These are phyloP conservation scores for Petroica traversi DNA, from an alignment of 2,113 vertebrate genomes.

Conservation along the genomic window DNA sequence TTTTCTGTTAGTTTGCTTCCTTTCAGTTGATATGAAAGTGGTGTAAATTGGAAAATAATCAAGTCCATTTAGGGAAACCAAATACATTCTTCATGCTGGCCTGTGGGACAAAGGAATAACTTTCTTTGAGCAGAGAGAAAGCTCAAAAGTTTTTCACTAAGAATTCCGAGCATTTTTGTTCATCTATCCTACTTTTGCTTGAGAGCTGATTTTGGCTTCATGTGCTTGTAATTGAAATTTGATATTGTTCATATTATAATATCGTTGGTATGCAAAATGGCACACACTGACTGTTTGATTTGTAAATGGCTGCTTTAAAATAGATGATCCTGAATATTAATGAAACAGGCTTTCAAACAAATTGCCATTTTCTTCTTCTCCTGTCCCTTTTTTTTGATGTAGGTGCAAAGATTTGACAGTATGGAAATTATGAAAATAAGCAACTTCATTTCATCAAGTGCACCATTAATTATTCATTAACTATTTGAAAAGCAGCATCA, in stretches of 20 bases:
- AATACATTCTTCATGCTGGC: neutral
- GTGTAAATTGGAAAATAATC: neutral
- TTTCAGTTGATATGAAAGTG: neutral
- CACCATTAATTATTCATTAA: constrained; percentile 18
- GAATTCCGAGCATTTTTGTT: neutral
- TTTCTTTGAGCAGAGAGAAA: neutral
- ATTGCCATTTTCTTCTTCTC: constrained; percentile 16
- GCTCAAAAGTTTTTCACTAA: neutral
- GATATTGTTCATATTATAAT: constrained; percentile 34
- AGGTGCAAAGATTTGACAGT: neutral
- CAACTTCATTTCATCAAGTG: neutral
- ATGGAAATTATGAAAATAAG: constrained; percentile 31
- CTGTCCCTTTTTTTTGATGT: neutral
- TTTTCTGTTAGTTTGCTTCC: neutral
- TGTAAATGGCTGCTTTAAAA: constrained; percentile 24
- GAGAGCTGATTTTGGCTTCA: neutral
- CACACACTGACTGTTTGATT: constrained; percentile 11
- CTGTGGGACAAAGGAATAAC: neutral
- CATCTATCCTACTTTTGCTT: neutral
- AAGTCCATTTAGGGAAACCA: neutral
- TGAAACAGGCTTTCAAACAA: constrained; percentile 1
- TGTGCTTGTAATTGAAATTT: constrained; percentile 28
- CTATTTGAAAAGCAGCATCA: neutral
- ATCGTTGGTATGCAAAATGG: constrained; percentile 26
- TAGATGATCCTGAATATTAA: constrained; percentile 38